phyloP scores from a whole-genome alignment of 2,888 invertebrate genomes.

The Pristionchus fissidentatus region DNA sequence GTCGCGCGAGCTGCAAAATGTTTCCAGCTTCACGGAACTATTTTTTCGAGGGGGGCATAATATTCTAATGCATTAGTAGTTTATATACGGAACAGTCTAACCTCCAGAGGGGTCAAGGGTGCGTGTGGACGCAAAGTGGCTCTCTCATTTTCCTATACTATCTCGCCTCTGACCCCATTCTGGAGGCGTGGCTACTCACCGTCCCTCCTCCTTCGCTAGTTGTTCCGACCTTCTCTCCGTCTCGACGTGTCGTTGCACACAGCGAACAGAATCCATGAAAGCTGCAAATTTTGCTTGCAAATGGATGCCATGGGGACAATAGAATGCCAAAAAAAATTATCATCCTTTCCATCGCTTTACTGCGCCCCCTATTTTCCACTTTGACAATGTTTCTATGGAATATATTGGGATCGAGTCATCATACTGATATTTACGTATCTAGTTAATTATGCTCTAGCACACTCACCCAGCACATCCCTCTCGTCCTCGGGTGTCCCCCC shows the following conservation, averaged over 20 bases:
- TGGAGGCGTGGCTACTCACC: not conserved
- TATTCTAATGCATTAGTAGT: too few relatives aligned
- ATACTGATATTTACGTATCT: not conserved
- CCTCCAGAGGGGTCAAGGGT: not conserved
- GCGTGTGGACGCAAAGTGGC: not conserved
- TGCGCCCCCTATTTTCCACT: too few relatives aligned
- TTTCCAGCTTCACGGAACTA: too few relatives aligned
- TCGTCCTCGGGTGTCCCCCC: slow-evolving; percentile 83
- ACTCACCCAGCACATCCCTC: slow-evolving; percentile 81
- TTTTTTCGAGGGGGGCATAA: too few relatives aligned
- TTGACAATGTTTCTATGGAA: not conserved
- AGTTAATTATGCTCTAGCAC: not conserved
- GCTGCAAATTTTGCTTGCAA: too few relatives aligned
- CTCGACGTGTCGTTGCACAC: slow-evolving; percentile 63
- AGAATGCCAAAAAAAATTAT: too few relatives aligned
- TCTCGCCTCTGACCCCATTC: not conserved
- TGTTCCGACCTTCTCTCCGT: slow-evolving; percentile 53
- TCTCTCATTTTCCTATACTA: too few relatives aligned
- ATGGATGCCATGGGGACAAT: too few relatives aligned
- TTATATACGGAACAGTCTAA: not conserved
- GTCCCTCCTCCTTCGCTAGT: not conserved
- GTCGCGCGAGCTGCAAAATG: slow-evolving; percentile 1
- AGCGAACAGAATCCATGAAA: slow-evolving; percentile 64
- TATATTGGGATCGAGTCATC: not conserved
- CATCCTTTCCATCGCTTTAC: too few relatives aligned